These are phyloP conservation scores for Toxotes jaculatrix DNA, from an alignment of 2,113 vertebrate genomes.

Conservation along the genomic window DNA sequence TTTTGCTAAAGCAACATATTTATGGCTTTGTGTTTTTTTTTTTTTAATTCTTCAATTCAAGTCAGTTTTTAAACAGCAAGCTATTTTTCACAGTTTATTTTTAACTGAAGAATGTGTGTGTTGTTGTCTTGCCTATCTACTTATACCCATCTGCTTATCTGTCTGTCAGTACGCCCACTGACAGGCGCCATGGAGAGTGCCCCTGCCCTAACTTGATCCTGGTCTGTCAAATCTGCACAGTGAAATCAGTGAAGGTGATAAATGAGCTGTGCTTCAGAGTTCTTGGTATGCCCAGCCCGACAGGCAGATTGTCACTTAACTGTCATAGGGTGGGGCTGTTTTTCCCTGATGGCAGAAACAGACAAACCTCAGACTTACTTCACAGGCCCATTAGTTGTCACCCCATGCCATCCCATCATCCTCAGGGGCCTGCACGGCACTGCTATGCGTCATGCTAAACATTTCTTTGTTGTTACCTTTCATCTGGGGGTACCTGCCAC, in stretches of 20 bases:
- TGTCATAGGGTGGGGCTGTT: constrained; percentile 54
- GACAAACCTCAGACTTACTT: constrained; percentile 76
- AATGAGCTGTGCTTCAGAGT: constrained; percentile 51
- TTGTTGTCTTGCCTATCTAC: constrained; percentile 5
- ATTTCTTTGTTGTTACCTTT: constrained; percentile 92
- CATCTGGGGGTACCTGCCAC: constrained; percentile 86
- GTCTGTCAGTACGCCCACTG: constrained; percentile 27
- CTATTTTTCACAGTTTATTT: constrained; percentile 3
- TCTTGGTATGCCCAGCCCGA: constrained; percentile 37
- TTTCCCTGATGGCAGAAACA: constrained; percentile 92
- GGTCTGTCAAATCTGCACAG: constrained; percentile 39
- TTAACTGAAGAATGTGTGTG: not conserved
- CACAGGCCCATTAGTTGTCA: constrained; percentile 83
- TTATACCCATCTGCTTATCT: constrained; percentile 26
- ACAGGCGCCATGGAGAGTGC: constrained; percentile 13
- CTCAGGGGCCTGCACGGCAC: constrained; percentile 77
- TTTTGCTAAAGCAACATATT: not conserved
- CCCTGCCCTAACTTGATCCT: constrained; percentile 11
- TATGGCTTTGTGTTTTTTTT: constrained; percentile 12
- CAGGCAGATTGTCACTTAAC: constrained; percentile 52
- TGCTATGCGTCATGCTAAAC: constrained; percentile 81
- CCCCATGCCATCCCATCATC: constrained; percentile 87
- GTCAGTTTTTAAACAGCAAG: not conserved
- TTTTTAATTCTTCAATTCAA: not conserved
- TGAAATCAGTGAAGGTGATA: constrained; percentile 62